These are phyloP conservation scores for Cryptoleucopteryx plumbea DNA, from an alignment of 2,113 vertebrate genomes.

Conservation along the genomic window DNA sequence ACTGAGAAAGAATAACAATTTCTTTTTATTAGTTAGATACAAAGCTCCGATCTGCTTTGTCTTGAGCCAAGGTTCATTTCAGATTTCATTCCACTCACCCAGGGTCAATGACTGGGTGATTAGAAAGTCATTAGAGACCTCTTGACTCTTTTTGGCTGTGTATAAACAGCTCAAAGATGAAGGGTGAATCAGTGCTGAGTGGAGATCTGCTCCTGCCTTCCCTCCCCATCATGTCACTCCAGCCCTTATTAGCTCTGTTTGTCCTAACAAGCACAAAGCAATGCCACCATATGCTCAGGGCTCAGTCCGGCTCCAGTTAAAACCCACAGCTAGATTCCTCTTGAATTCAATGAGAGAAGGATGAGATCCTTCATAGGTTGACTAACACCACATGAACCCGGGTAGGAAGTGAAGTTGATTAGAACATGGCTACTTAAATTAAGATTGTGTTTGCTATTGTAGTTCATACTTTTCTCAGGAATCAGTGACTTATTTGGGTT, in stretches of 20 bases:
- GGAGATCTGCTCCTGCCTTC: neutral
- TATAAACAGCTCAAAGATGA: neutral
- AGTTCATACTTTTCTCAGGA: neutral
- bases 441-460: neutral
- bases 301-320: neutral
- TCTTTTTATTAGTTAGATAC: neutral
- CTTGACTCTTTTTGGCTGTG: neutral
- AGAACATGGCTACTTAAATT: neutral
- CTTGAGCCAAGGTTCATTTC: neutral
- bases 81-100: neutral
- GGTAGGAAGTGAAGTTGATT: neutral
- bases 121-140: neutral
- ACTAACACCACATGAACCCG: neutral
- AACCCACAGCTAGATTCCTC: neutral
- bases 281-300: neutral
- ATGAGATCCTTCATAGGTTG: neutral
- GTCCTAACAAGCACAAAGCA: neutral
- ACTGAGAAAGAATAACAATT: neutral
- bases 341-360: neutral
- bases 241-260: neutral
- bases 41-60: neutral
- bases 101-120: neutral
- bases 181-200: neutral
- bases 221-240: neutral
- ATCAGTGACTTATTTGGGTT: neutral